Evolutionary conservation across 2,113 vertebrate species (phyloP), one percentile per base, ranked within the genome.

Genomic region (Ptyas mucosa): DNA sequence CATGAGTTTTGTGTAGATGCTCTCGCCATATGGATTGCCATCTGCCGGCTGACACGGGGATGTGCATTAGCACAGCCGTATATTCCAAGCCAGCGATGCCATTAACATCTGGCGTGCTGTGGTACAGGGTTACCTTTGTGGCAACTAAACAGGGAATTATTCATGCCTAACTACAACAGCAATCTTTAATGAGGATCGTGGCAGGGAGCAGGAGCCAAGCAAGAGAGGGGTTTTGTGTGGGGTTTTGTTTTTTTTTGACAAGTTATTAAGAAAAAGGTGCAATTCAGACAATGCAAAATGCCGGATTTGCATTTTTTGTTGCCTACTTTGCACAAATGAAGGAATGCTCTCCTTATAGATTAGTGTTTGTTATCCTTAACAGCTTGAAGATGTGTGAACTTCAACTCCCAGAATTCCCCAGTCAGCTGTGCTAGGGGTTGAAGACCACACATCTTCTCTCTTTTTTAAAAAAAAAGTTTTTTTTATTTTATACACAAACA

Each of bases 21-120:
- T 93, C 94, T 94, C 91, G 89, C 96, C 97, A 97, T 95, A 93
- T 95, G 97, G 96, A 85, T 69, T 2, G 94, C 95, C 97, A 96
- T 92, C 96, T 97, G 96, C 92, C 91, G 85, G 93, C 89, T 95
- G 93, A 96, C 92, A 90, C 91, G 54, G 93, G 88, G 90, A 92
- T 94, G 95, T 92, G 95, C 96, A 0, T 0, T 91, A 6, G 91
- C 7, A 93, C 95, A 93, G 81, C 94, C 93, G 89, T 95, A 61
- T 29, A 93, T 96, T 52, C 96, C 95, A 49, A 55, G 87, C 51
- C 95, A 95, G 15, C 95, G 94, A 24, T 12, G 92, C 94, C 94
- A 89, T 90, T 75, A 95, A 94, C 97, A 97, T 93, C 96, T 97
- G 97, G 93, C 0, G 0, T 54, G 43, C 96, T 14, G 0, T 90